Percentiles rank a stretch among this genome's conserved stretches.
phyloP scores from a whole-genome alignment of 2,888 invertebrate species.

The Clepsis dumicolana region DNA sequence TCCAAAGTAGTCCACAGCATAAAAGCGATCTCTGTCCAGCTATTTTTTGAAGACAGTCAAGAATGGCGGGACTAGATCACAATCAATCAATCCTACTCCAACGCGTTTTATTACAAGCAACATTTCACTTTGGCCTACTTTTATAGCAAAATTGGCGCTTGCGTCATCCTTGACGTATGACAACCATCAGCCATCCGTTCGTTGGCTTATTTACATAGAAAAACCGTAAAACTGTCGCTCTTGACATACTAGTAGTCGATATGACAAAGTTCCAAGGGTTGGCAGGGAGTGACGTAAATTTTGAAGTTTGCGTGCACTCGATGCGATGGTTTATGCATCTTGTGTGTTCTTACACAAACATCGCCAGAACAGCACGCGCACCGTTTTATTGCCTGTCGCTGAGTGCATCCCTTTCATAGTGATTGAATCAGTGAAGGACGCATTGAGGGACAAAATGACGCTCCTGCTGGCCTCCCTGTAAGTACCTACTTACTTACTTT shows the following conservation, averaged over 20 bases:
- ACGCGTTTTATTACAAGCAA: slow-evolving; percentile 5
- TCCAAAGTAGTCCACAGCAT: too few relatives aligned
- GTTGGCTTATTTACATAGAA: slow-evolving; percentile 25
- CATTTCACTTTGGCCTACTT: slow-evolving; percentile 22
- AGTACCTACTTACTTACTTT: too few relatives aligned
- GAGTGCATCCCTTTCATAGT: too few relatives aligned
- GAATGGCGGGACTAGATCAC: neutral
- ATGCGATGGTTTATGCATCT: slow-evolving; percentile 9
- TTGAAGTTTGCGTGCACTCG: slow-evolving; percentile 8
- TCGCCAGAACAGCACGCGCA: neutral
- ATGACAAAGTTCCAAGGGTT: slow-evolving; percentile 18
- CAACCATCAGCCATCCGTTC: slow-evolving; percentile 12
- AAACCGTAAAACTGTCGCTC: slow-evolving; percentile 27
- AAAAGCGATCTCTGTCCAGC: too few relatives aligned
- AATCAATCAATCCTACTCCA: neutral
- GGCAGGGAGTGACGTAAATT: slow-evolving; percentile 4
- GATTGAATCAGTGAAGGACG: too few relatives aligned
- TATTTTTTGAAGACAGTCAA: too few relatives aligned
- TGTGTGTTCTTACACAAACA: neutral
- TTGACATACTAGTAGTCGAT: slow-evolving; percentile 27
- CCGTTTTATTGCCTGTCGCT: too few relatives aligned
- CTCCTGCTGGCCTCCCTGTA: too few relatives aligned
- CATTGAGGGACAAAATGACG: too few relatives aligned
- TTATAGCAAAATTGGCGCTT: slow-evolving; percentile 22
- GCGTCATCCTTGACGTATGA: slow-evolving; percentile 27